Evolutionary conservation across 2,888 invertebrate species (phyloP).

Genomic region (Xestia ashworthii): DNA sequence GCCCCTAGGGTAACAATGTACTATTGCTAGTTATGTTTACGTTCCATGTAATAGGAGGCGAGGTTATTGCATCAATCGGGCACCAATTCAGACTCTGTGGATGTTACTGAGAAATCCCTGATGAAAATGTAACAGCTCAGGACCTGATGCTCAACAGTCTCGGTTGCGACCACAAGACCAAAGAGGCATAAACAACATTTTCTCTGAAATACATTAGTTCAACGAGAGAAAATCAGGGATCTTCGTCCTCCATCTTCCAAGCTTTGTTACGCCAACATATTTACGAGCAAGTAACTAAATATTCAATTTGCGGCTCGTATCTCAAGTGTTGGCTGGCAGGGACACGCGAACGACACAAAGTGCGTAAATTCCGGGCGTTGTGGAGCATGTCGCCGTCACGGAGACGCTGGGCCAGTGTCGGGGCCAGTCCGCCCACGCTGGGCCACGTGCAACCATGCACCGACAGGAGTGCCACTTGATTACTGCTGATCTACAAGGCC

Average conservation of each 20-base stretch:
- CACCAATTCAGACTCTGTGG: neutral
- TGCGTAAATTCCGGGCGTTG: slow-evolving; percentile 60
- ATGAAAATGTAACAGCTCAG: no score
- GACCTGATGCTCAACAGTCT: neutral
- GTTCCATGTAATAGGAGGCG: neutral
- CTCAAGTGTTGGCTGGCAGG: slow-evolving; percentile 65
- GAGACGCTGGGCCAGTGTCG: slow-evolving; percentile 43
- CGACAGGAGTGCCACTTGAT: slow-evolving; percentile 63
- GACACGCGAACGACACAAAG: slow-evolving; percentile 61
- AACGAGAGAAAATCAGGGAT: slow-evolving; percentile 6
- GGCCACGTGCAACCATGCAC: slow-evolving; percentile 78
- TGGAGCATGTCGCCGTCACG: slow-evolving; percentile 57
- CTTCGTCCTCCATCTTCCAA: slow-evolving; percentile 18
- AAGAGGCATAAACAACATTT: neutral
- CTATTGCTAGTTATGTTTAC: neutral
- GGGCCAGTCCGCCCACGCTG: slow-evolving; percentile 85
- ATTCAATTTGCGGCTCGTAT: slow-evolving; percentile 67
- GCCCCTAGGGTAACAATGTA: no score
- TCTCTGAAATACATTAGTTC: neutral
- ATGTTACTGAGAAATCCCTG: neutral
- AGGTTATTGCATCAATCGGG: neutral
- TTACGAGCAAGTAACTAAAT: slow-evolving; percentile 60
- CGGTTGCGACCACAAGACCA: neutral
- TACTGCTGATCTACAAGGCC: slow-evolving; percentile 56
- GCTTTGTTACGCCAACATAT: slow-evolving; percentile 58